These are phyloP conservation scores for Trichogramma dendrolimi DNA, from an alignment of 2,888 invertebrate species.

Conservation along the genomic window DNA sequence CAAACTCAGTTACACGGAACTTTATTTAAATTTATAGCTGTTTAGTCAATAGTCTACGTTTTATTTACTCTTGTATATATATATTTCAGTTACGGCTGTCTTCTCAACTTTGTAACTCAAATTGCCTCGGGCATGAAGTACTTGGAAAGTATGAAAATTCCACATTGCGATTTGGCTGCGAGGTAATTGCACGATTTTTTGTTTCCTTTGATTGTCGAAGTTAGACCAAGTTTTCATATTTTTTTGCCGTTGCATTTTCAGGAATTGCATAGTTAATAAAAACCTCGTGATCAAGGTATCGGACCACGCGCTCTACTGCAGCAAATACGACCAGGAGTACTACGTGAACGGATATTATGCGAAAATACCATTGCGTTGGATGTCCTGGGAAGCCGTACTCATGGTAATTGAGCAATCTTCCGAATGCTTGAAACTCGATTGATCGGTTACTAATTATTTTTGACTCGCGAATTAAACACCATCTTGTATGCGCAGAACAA, in stretches of 20 bases:
- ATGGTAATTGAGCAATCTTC: slow-evolving; percentile 56
- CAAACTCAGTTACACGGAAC: slow-evolving; percentile 18
- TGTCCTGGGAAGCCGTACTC: slow-evolving; percentile 86
- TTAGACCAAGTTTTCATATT: neutral
- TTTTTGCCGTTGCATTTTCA: slow-evolving; percentile 46
- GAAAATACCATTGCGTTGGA: slow-evolving; percentile 84
- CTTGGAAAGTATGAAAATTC: slow-evolving; percentile 82
- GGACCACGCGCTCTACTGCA: slow-evolving; percentile 82
- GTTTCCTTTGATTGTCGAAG: neutral
- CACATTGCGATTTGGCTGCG: slow-evolving; percentile 85
- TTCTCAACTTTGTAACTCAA: slow-evolving; percentile 82
- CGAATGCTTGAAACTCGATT: neutral
- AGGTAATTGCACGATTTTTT: slow-evolving; percentile 55
- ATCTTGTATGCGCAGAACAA: slow-evolving; percentile 64
- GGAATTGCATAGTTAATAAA: slow-evolving; percentile 83
- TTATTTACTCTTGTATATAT: slow-evolving; percentile 15
- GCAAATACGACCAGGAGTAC: slow-evolving; percentile 75
- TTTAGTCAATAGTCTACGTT: slow-evolving; percentile 22
- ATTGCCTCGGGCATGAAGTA: slow-evolving; percentile 92
- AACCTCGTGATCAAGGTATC: slow-evolving; percentile 75
- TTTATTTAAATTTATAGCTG: neutral
- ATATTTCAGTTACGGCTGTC: slow-evolving; percentile 70
- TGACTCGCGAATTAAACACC: neutral
- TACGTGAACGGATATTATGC: slow-evolving; percentile 79
- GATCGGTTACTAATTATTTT: neutral